Percentiles rank a stretch among this genome's conserved stretches.
These are phyloP conservation scores for Oscarella lobularis DNA, from an alignment of 37 sponge, comb jelly and placozoan species.

Conservation along the genomic window DNA sequence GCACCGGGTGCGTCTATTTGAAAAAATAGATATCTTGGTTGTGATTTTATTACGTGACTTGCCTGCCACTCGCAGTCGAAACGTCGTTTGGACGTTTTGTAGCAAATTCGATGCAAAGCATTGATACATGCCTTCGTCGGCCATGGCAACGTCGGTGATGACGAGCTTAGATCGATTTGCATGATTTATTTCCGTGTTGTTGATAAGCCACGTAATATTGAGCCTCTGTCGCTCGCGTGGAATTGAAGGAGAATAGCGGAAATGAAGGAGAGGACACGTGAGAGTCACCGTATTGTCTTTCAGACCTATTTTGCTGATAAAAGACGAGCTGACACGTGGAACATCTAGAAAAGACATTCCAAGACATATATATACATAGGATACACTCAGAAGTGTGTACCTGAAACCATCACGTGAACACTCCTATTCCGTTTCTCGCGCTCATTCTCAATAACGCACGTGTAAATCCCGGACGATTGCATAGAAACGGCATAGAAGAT, in stretches of 20 bases:
- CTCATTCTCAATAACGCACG: background rate
- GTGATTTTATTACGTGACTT: too few species aligned
- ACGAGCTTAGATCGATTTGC: background rate
- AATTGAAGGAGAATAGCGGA: too few species aligned
- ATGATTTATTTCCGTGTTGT: background rate
- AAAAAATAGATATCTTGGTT: too few species aligned
- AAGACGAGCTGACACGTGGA: too few species aligned
- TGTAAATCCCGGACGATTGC: background rate
- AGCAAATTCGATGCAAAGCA: background rate
- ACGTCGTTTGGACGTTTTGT: background rate
- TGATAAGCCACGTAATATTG: background rate
- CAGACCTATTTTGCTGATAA: background rate
- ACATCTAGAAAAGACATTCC: too few species aligned
- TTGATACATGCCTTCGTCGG: background rate
- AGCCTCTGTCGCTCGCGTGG: too few species aligned
- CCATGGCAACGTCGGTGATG: background rate
- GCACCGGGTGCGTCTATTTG: too few species aligned
- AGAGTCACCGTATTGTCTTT: background rate
- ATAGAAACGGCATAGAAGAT: too few species aligned
- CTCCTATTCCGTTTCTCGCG: background rate
- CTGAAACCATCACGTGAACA: background rate
- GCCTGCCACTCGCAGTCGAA: conserved; percentile 2
- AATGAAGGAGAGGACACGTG: too few species aligned
- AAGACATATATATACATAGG: too few species aligned
- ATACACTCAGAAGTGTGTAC: too few species aligned